Percentiles rank a stretch among this genome's conserved stretches.
Conservation (phyloP, 2,888 invertebrate species). For the Miltochrista miniata region DNA sequence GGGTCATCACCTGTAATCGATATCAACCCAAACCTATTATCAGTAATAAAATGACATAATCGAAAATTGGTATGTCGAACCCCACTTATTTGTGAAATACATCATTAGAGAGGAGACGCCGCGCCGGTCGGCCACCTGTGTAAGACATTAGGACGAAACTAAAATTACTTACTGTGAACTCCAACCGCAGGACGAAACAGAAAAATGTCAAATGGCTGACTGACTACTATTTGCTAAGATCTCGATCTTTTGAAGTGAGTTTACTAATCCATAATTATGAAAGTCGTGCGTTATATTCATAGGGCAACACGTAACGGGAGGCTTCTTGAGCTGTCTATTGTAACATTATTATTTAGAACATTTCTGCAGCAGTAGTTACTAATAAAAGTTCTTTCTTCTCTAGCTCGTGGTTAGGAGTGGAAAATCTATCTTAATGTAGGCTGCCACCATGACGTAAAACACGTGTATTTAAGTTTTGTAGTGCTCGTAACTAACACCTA, state of each 20-base stretch:
- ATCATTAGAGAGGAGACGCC: conserved; percentile 40
- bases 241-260: neutral
- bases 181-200: conserved; percentile 23
- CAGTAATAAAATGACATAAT: conserved; percentile 35
- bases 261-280: neutral
- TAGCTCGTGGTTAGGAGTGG: no score
- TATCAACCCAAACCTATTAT: conserved; percentile 33
- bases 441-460: no score
- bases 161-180: conserved; percentile 35
- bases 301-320: neutral
- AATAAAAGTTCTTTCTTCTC: no score
- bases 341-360: no score
- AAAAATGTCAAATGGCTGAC: conserved; percentile 30
- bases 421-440: no score
- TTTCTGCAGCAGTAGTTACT: no score
- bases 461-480: no score
- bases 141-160: conserved; percentile 40
- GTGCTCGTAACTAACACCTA: no score
- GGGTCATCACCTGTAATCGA: conserved; percentile 33
- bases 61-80: conserved; percentile 23
- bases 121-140: conserved; percentile 44
- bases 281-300: no score
- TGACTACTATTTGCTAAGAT: conserved; percentile 2
- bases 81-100: conserved; percentile 46
- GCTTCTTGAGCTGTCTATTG: no score